Conservation (phyloP, 2,888 invertebrate genomes). For the Drosophila aldrichi region DNA sequence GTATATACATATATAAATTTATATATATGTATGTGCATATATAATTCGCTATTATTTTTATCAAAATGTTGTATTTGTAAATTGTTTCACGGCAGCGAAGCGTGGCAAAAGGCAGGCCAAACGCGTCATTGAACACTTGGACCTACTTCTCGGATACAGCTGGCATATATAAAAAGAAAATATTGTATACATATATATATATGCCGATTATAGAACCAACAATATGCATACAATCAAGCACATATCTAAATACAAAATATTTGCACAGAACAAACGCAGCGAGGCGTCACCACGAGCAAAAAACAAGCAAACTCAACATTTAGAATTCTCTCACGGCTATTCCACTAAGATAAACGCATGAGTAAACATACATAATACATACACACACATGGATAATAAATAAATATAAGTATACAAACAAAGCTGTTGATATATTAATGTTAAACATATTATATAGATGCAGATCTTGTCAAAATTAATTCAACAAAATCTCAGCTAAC, state of each 20-base stretch:
- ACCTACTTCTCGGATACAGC: conserved; percentile 33
- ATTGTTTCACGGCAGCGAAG: conserved; percentile 49
- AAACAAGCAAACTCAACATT: conserved; percentile 9
- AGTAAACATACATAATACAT: conserved; percentile 25
- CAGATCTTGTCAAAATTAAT: neutral
- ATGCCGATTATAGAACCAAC: conserved; percentile 1
- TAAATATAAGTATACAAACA: neutral
- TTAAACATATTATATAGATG: neutral
- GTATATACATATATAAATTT: neutral
- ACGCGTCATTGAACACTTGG: conserved; percentile 59
- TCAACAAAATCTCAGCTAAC: neutral
- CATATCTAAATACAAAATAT: conserved; percentile 28
- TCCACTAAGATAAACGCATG: conserved; percentile 64
- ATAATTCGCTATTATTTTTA: neutral
- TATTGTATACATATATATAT: neutral
- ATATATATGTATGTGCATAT: neutral
- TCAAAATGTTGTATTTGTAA: conserved; percentile 15
- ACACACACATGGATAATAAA: neutral
- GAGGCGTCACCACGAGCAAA: conserved; percentile 37
- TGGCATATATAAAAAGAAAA: neutral
- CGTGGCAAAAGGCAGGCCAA: conserved; percentile 43
- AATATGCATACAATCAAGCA: conserved; percentile 18
- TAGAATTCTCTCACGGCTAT: conserved; percentile 49
- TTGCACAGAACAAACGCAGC: conserved; percentile 51
- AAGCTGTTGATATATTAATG: too few relatives aligned